Base-by-base conservation (phyloP, 1,140 invertebrate genomes). In the Eufriesea mexicana region DNA sequence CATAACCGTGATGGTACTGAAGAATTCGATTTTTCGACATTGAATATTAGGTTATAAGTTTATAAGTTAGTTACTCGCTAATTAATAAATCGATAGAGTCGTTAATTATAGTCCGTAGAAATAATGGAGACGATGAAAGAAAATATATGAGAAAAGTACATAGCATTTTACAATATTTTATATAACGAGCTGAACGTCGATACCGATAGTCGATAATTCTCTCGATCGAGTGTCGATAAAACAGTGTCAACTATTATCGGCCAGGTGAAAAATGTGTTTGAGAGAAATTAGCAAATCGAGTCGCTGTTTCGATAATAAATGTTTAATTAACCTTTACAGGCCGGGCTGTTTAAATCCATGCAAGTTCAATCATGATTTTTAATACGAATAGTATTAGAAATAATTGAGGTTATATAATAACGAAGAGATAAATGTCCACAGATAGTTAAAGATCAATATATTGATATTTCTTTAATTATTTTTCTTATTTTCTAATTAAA, bases 141-240 rank as follows among this genome's bases (percentile, higher is more conserved):
- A 20, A 23, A 14, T 35, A 35, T 35, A 35, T 4, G 35, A 16
- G 49, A 45, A 25, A n/a, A 59, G 9, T 68, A 68, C 6, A 25
- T 25, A 47, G 35, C 20, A 47, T 68, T 68, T 68, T 47, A 49
- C 66, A n/a, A 68, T 68, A 68, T 68, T 68, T 68, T 68, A 68
- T 68, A 68, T 47, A 47, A 49, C n/a, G 2, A 68, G 20, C 35
- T 68, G 23, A n/a, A n/a, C 20, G n/a, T n/a, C 14, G 14, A 25
- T 68, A 25, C 9, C 20, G 35, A 45, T 45, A 67, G 45, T 67
- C 14, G 45, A 42, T 35, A 42, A 20, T 67, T 45, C n/a, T 62
- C 59, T 62, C 59, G 25, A 62, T 28, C 23, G n/a, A 61, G 10
- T 25, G 20, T 66, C 14, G 62, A 10, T 42, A 9, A 23, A 66